Evolutionary conservation across 2,113 vertebrate genomes (phyloP), one percentile per base, ranked within the genome.

Genomic region (Ancistrus triradiatus): DNA sequence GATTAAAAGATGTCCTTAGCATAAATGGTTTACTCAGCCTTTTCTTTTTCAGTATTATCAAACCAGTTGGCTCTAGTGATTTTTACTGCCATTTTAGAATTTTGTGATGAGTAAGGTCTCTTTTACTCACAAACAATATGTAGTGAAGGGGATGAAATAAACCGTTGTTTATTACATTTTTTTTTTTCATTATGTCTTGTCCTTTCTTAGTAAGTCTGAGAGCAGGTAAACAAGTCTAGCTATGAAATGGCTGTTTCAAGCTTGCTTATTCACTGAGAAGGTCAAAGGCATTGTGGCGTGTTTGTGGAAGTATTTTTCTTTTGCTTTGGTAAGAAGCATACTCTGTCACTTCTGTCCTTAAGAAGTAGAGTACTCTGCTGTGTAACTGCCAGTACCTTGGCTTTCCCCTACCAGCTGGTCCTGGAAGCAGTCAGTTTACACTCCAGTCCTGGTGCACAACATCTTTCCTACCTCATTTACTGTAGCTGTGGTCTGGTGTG

Each of bases 281-380:
- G 81, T 80, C 62, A 81, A 83, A 84, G 71, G 74, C 69, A 43
- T 74, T n/a, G n/a, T n/a, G n/a, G n/a, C 63, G 73, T 60, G 35
- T 69, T 24, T 25, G 65, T 49, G 40, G 11, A 18, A n/a, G 19
- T 2, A 8, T 38, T 15, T 37, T 38, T 50, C 35, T 38, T 51
- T 60, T 63, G n/a, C n/a, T n/a, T n/a, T n/a, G n/a, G n/a, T n/a
- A n/a, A n/a, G n/a, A n/a, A n/a, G n/a, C n/a, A n/a, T n/a, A n/a
- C n/a, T n/a, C n/a, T n/a, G 44, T 50, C 58, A 35, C 38, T 40
- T 2, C n/a, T 59, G 2, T 47, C 46, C 27, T 40, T 28, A 38
- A 40, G n/a, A 42, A 58, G 60, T 28, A 13, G 40, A 50, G 55
- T 66, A 49, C 52, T 66, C 53, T 69, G 22, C 50, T 55, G 52